Evolutionary conservation across 2,113 vertebrate genomes (phyloP).

Genomic region (Pelecanus crispus): DNA sequence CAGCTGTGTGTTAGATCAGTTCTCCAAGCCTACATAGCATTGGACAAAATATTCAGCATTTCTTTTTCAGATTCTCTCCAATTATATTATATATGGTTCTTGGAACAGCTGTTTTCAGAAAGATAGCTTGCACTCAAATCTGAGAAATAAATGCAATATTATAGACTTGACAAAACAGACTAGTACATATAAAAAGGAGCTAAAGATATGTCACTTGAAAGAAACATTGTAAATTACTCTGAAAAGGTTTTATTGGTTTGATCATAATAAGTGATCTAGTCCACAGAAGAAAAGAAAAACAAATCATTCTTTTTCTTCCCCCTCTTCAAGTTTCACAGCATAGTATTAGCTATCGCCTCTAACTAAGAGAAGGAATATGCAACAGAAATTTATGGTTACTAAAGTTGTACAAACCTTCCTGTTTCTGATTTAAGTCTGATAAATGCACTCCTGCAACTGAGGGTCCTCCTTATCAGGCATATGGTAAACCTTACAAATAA

Average conservation of each 20-base stretch:
- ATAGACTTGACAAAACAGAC: background rate
- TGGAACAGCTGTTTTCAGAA: background rate
- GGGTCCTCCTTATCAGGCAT: background rate
- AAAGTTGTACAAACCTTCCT: background rate
- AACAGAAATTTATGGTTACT: background rate
- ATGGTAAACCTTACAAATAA: background rate
- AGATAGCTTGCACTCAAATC: background rate
- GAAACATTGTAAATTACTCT: background rate
- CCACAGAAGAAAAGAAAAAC: background rate
- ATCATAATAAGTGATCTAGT: background rate
- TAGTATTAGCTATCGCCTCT: background rate
- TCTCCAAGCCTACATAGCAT: background rate
- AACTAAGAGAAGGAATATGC: background rate
- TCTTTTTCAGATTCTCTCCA: background rate
- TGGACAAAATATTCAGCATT: background rate
- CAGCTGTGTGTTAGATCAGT: background rate
- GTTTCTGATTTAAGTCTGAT: background rate
- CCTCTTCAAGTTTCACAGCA: background rate
- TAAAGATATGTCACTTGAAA: background rate
- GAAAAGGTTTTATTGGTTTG: background rate
- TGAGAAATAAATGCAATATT: background rate
- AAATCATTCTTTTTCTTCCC: background rate
- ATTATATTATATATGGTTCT: background rate
- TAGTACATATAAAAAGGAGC: background rate
- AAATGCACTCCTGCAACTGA: background rate